A percentile compares a stretch with the other conserved stretches of the same genome.
Evolutionary conservation across 2,113 vertebrate species (phyloP).

Genomic region (Australoheros scitulus): DNA sequence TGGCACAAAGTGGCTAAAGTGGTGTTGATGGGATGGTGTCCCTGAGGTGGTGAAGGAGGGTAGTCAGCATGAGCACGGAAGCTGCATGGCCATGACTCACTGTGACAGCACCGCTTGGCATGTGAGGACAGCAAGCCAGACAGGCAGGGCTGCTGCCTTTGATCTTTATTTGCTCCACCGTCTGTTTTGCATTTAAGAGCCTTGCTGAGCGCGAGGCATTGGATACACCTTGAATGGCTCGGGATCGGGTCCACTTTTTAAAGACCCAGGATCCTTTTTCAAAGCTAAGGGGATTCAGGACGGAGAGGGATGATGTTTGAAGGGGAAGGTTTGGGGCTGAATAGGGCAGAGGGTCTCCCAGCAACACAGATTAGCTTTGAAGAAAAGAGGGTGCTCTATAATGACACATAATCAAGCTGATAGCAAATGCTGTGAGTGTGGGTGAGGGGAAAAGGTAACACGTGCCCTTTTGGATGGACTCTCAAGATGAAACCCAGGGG

Average conservation of each 20-base stretch:
- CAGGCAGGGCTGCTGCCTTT: slow-evolving; percentile 75
- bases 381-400: slow-evolving; percentile 60
- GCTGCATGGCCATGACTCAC: slow-evolving; percentile 76
- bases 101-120: slow-evolving; percentile 79
- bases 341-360: slow-evolving; percentile 46
- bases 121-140: slow-evolving; percentile 78
- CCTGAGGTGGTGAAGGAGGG: slow-evolving; percentile 35
- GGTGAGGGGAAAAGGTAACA: slow-evolving; percentile 46
- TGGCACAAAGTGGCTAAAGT: slow-evolving; percentile 25
- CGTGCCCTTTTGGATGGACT: slow-evolving; percentile 35
- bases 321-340: slow-evolving; percentile 45
- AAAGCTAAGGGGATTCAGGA: slow-evolving; percentile 70
- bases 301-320: slow-evolving; percentile 60
- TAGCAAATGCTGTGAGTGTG: slow-evolving; percentile 36
- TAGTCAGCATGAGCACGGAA: slow-evolving; percentile 48
- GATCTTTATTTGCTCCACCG: slow-evolving; percentile 80
- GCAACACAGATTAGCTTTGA: slow-evolving; percentile 65
- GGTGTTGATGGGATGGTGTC: slow-evolving; percentile 25
- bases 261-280: slow-evolving; percentile 78
- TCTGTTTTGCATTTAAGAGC: slow-evolving; percentile 84
- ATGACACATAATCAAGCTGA: slow-evolving; percentile 62
- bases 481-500: slow-evolving; percentile 47
- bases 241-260: slow-evolving; percentile 70
- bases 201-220: slow-evolving; percentile 77
- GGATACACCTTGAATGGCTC: slow-evolving; percentile 79